phyloP scores from a whole-genome alignment of 2,797 vertebrate genomes.

The Allobates femoralis region DNA sequence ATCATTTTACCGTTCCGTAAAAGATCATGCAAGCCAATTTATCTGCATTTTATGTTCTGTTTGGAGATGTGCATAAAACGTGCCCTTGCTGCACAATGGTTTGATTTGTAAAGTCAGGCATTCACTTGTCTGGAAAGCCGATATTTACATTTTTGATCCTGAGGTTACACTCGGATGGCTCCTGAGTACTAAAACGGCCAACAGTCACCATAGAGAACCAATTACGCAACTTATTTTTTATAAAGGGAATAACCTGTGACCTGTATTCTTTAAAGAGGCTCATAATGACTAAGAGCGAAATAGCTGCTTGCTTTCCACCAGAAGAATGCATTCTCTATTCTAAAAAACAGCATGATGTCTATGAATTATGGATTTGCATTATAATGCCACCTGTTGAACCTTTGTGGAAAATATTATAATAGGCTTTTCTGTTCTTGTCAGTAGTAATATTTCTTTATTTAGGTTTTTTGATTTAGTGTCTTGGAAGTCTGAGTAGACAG shows the following conservation, averaged over 20 bases:
- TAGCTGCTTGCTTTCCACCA: not conserved
- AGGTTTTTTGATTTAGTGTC: constrained; percentile 14
- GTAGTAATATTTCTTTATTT: constrained; percentile 61
- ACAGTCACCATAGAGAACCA: not conserved
- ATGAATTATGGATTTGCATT: constrained; percentile 38
- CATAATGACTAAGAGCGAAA: constrained; percentile 20
- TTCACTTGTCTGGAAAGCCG: not conserved
- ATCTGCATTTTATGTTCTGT: constrained; percentile 37
- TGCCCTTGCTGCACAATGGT: not conserved
- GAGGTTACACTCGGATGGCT: not conserved
- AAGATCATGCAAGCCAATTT: constrained; percentile 13
- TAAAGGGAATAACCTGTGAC: constrained; percentile 27
- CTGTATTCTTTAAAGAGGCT: constrained; percentile 28
- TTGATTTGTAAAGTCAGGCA: constrained; percentile 25
- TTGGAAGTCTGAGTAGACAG: constrained; percentile 9
- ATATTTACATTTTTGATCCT: constrained; percentile 30
- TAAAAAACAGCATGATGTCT: constrained; percentile 5
- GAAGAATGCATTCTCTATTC: not conserved
- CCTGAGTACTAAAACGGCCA: not conserved
- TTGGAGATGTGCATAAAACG: constrained; percentile 5
- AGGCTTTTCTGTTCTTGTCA: constrained; percentile 37
- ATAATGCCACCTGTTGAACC: constrained; percentile 60
- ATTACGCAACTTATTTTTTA: constrained; percentile 31
- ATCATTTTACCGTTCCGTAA: not conserved
- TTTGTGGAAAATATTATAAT: constrained; percentile 57